phyloP scores from a whole-genome alignment of 2,113 vertebrate genomes.

The Nestor notabilis region DNA sequence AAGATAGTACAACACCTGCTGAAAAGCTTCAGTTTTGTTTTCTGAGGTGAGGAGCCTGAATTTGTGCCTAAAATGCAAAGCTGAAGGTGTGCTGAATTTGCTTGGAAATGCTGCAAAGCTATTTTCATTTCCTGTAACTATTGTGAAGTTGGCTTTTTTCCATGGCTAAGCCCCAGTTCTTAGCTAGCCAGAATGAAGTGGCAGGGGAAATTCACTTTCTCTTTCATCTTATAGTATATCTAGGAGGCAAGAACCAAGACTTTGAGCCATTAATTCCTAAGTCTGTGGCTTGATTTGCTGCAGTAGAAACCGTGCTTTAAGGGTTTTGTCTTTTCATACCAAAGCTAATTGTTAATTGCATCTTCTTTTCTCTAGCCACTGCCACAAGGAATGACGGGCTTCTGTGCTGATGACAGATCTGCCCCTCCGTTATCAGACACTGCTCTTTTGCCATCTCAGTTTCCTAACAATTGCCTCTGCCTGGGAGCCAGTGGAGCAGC shows the following conservation, averaged over 20 bases:
- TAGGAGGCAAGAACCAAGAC: constrained; percentile 15
- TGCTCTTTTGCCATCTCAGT: constrained; percentile 22
- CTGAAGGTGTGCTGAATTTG: constrained; percentile 17
- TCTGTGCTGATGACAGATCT: constrained; percentile 53
- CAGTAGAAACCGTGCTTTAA: background rate
- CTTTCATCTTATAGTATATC: constrained; percentile 24
- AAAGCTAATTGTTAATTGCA: constrained; percentile 62
- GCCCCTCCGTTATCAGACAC: background rate
- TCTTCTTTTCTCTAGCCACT: constrained; percentile 22
- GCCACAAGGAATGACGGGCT: constrained; percentile 13
- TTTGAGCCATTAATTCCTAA: background rate
- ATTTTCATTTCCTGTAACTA: constrained; percentile 34
- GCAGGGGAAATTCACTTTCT: constrained; percentile 4
- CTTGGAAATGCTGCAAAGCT: constrained; percentile 26
- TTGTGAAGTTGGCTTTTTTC: constrained; percentile 35
- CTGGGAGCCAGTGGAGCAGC: background rate
- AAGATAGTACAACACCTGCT: background rate
- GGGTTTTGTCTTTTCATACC: constrained; percentile 34
- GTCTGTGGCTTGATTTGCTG: constrained; percentile 32
- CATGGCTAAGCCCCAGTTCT: constrained; percentile 4
- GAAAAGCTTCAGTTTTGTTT: background rate
- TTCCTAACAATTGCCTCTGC: background rate
- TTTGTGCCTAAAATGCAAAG: background rate
- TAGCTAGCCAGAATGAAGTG: constrained; percentile 12
- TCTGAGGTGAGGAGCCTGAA: background rate